Evolutionary conservation across 2,888 invertebrate species (phyloP), one percentile per base, ranked within the genome.

Genomic region (Prostheceraeus crozeri): DNA sequence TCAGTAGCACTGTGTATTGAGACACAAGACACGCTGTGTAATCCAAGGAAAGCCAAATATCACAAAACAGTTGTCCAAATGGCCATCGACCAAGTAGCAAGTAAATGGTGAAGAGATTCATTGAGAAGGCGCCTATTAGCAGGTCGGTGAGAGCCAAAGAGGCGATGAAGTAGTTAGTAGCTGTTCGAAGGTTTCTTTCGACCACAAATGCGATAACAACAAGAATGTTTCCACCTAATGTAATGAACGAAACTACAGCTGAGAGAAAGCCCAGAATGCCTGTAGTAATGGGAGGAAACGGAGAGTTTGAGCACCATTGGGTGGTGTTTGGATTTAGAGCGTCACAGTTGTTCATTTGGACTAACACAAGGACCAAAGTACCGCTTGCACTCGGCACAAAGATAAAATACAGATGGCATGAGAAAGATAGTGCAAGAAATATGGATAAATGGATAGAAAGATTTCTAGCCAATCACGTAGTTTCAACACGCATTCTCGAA

Each of bases 111-210:
- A 90, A 98, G 79, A 98, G 93, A 57, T 98, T 96, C 86, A 98
- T 89, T 27, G 96, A 96, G 62, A 96, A 85, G 53, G 91, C 86
- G 70, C 98, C 98, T 76, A 98, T 98, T 63, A 96, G 82, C 81
- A 96, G 84, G 77, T 96, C 94, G 6, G 91, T 91, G 59, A 93
- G 89, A 48, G 98, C 98, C 64, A 98, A 81, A 0, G 96, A 96
- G 6, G 94, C 94, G 66, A 98, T 94, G 81, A 96, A 98, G 80
- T 96, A 98, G 80, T 98, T 98, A 77, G 93, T 93, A 27, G 98
- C 96, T 74, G 96, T 94, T 59, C 98, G 78, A 65, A 82, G 81
- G 66, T 86, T 85, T 62, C 91, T 81, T 77, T 93, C 94, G 40
- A 94, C 87, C 63, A 91, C 85, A 77, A 96, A 96, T 46, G 93